Evolutionary conservation across 2,113 vertebrate species (phyloP), one percentile per base, ranked within the genome.

Genomic region (Orthochromis indermauri): DNA sequence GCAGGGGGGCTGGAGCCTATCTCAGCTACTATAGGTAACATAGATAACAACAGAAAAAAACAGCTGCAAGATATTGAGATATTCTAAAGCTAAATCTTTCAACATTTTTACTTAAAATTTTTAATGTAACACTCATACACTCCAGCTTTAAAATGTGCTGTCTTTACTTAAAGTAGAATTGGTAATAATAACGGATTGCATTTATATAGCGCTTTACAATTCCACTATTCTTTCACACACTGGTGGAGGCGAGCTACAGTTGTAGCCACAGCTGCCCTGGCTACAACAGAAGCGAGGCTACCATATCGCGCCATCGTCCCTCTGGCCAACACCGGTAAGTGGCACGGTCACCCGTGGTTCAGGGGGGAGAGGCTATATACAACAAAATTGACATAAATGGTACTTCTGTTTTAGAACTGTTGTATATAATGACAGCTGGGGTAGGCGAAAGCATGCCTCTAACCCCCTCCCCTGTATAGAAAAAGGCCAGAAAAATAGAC

Each of bases 261-360:
- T 61, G 14, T 61, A 61, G 57, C 28, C 57, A 61, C 57, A 61
- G 28, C 14, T 61, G 14, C 57, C 57, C 26, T 31, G 28, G 57
- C 57, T 31, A 61, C 26, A 61, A 61, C 26, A 10, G 57, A 61
- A 61, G 57, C 14, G 0, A 61, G 28, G 14, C 57, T 61, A 10
- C 57, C 57, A 61, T 17, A 31, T 61, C 2, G 5, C 14, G 0
- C 57, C 14, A 61, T 61, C 14, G 3, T 16, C 57, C 14, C 26
- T 31, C 57, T 61, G 57, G 57, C 2, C 57, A 61, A 6, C 8
- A 31, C 28, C 5, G 1, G 28, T 61, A 61, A 61, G 57, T 6
- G 1, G 54, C 51, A 53, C 5, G 1, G 51, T 53, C 1, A n/a
- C 51, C 51, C 0, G 19, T 53, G 1, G 51, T 53, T 53, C 3